A percentile compares a stretch with the other conserved stretches of the same genome.
These are phyloP conservation scores for Heliconius melpomene DNA, from an alignment of 1,140 invertebrate genomes.

Conservation along the genomic window DNA sequence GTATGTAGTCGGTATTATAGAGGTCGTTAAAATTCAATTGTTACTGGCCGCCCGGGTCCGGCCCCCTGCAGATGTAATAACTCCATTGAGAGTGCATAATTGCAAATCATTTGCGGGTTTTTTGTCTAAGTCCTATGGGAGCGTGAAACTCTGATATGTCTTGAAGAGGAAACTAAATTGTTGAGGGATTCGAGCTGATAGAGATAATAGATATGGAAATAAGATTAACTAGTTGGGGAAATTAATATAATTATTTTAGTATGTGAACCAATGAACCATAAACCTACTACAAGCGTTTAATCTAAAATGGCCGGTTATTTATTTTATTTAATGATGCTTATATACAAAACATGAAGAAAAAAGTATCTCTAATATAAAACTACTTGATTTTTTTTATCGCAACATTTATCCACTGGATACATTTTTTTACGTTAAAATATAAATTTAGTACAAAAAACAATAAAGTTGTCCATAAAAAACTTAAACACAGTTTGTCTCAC, in stretches of 20 bases:
- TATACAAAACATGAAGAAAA: no score
- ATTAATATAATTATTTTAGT: background rate
- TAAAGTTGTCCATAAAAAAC: no score
- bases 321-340: no score
- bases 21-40: constrained; percentile 81
- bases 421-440: no score
- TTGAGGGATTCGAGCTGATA: constrained; percentile 21
- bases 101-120: constrained; percentile 78
- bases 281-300: no score
- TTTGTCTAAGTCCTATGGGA: constrained; percentile 47
- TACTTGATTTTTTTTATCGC: no score
- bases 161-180: constrained; percentile 34
- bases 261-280: background rate
- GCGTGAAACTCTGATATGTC: constrained; percentile 42
- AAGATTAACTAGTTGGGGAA: background rate
- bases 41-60: constrained; percentile 61
- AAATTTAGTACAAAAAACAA: no score
- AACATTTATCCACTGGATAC: no score
- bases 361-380: no score
- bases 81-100: constrained; percentile 77
- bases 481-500: no score
- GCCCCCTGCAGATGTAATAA: constrained; percentile 72
- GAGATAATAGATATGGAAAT: no score
- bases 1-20: constrained; percentile 63
- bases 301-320: no score